Conservation (phyloP, 2,113 vertebrate genomes). For the Prionailurus bengalensis region DNA sequence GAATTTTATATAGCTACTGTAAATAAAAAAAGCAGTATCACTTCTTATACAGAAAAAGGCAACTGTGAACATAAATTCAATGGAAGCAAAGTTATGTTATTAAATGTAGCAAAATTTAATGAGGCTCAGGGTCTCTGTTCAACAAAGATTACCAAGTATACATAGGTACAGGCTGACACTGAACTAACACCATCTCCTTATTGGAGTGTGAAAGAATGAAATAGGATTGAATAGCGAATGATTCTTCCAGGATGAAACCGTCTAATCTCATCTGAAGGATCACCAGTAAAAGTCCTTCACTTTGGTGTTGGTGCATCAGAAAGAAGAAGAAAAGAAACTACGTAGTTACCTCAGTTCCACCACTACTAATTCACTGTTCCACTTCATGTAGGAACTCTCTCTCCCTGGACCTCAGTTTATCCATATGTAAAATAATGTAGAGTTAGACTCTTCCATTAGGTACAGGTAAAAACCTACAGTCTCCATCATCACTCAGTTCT, state of each 20-base stretch:
- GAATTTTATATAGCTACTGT: neutral
- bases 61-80: conserved; percentile 20
- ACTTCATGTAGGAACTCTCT: neutral
- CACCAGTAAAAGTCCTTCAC: neutral
- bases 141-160: neutral
- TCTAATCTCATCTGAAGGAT: neutral
- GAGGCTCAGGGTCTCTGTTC: neutral
- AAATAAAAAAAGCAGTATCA: neutral
- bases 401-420: neutral
- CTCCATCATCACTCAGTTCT: neutral
- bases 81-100: neutral
- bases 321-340: neutral
- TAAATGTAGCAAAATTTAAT: conserved; percentile 2
- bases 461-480: neutral
- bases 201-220: neutral
- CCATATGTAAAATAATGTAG: neutral
- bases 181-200: neutral
- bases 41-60: neutral
- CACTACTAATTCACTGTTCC: neutral
- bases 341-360: neutral
- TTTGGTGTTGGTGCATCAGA: neutral
- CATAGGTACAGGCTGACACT: neutral
- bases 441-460: neutral
- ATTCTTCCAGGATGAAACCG: neutral
- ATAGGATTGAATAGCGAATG: neutral